phyloP scores from a whole-genome alignment of 2,888 invertebrate species.

The Minunthozetes semirufus region DNA sequence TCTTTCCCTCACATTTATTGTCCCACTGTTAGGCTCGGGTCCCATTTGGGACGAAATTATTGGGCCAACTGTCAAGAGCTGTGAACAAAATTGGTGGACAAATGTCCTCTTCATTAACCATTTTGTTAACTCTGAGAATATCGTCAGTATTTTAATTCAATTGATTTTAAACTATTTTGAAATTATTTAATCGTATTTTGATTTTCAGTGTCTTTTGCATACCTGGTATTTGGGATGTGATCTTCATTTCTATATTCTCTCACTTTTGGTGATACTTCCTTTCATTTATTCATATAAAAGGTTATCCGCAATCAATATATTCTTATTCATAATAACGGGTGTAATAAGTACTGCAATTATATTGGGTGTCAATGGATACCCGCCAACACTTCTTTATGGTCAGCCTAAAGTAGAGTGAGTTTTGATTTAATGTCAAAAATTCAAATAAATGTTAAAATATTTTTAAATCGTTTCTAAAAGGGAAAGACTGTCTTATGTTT shows the following conservation, averaged over 20 bases:
- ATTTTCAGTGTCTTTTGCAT: slow-evolving; percentile 28
- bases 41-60: neutral
- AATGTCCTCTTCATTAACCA: slow-evolving; percentile 27
- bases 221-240: slow-evolving; percentile 38
- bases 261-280: slow-evolving; percentile 1
- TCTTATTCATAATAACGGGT: neutral
- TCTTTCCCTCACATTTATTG: slow-evolving; percentile 13
- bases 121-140: neutral
- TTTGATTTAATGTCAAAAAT: neutral
- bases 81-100: slow-evolving; percentile 24
- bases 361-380: neutral
- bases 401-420: neutral
- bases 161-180: no score
- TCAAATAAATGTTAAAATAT: neutral
- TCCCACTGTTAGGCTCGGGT: slow-evolving; percentile 20
- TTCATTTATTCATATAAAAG: neutral
- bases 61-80: neutral
- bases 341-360: neutral
- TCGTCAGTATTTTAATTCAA: neutral
- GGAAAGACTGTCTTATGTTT: neutral
- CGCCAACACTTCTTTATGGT: neutral
- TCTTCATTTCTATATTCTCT: slow-evolving; percentile 32
- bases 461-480: neutral
- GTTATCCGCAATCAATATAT: neutral
- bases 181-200: neutral